Conservation (phyloP, 2,888 invertebrate species). For the Lycocerus yunnanus region DNA sequence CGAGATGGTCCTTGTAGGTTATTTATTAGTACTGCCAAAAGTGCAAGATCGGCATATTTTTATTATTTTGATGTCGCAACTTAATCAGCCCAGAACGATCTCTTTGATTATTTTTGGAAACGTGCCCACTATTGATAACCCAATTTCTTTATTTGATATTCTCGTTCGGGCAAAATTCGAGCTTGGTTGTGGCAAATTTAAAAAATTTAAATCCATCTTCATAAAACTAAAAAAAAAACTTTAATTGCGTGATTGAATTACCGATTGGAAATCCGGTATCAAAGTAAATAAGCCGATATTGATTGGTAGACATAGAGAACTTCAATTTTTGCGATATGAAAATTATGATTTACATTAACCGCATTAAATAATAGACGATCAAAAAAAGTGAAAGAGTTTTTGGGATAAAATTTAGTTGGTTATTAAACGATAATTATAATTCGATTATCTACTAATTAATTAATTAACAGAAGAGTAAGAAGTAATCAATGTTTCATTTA, state of each 20-base stretch:
- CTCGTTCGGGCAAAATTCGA: background rate
- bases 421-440: background rate
- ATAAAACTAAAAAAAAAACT: background rate
- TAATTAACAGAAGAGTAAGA: background rate
- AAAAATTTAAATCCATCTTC: background rate
- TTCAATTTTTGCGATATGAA: background rate
- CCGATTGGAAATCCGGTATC: too few relatives aligned
- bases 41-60: background rate
- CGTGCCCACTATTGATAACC: slow-evolving; percentile 1
- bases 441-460: background rate
- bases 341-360: background rate
- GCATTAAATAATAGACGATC: background rate
- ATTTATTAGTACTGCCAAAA: background rate
- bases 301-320: background rate
- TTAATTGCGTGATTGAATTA: background rate
- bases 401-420: background rate
- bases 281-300: background rate
- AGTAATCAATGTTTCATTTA: background rate
- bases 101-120: background rate
- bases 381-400: background rate
- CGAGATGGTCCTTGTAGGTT: background rate
- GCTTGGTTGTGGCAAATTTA: background rate
- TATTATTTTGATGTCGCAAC: background rate
- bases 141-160: background rate
- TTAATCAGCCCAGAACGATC: background rate